A percentile compares a stretch with the other conserved stretches of the same genome.
Conservation (phyloP, 2,113 vertebrate genomes). For the Acrocephalus kingi region DNA sequence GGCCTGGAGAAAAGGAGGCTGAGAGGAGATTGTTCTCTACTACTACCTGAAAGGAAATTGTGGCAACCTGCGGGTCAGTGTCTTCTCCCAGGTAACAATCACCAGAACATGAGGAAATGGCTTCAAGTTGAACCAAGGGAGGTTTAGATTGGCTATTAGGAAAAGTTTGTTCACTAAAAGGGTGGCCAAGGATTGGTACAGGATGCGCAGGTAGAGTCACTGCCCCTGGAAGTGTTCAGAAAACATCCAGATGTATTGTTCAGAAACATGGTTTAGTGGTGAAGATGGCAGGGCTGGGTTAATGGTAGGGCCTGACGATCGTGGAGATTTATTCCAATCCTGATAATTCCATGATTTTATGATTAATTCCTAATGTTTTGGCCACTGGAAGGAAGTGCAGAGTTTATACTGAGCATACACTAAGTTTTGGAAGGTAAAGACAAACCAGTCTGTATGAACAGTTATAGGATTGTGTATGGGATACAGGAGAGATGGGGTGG, state of each 20-base stretch:
- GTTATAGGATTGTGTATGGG: background rate
- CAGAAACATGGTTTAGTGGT: background rate
- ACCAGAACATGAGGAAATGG: background rate
- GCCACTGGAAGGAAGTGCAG: background rate
- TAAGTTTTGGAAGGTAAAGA: background rate
- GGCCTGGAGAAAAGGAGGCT: background rate
- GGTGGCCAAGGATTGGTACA: background rate
- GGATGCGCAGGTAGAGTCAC: background rate
- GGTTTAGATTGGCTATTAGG: background rate
- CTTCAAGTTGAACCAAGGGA: background rate
- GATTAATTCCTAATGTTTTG: background rate
- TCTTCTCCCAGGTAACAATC: background rate
- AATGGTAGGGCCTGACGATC: rapidly evolving
- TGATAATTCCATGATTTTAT: background rate
- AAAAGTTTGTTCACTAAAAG: background rate
- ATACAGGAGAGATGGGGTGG: too few species aligned
- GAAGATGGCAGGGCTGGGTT: background rate
- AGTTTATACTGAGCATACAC: background rate
- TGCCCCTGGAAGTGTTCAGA: background rate
- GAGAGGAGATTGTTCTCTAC: background rate
- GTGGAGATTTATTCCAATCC: background rate
- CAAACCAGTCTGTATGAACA: background rate
- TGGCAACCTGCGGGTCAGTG: background rate
- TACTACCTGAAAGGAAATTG: background rate
- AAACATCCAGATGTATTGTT: background rate